Evolutionary conservation across 2,113 vertebrate species (phyloP).

Genomic region (cattle (Bos taurus)): ARS-UCD2.0 NC_037336.1:100299501-100300000

Average conservation of each 20-base stretch:
- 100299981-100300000: not conserved
- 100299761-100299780: accelerated
- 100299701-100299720: not conserved
- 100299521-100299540: not conserved
- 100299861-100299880: not conserved
- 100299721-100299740: not conserved
- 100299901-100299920: not conserved
- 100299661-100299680: too few species aligned
- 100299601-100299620: accelerated
- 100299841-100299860: not conserved
- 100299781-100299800: accelerated
- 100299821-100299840: not conserved
- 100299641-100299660: too few species aligned
- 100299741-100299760: accelerated
- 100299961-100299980: not conserved
- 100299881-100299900: not conserved
- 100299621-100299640: not conserved
- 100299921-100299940: not conserved
- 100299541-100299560: not conserved
- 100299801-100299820: not conserved
- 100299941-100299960: not conserved
- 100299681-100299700: not conserved
- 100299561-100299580: accelerated
- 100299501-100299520: not conserved
- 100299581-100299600: not conserved